A percentile compares a stretch with the other conserved stretches of the same genome.
These are phyloP conservation scores for Cancer borealis DNA, from an alignment of 2,888 invertebrate species.

Conservation along the genomic window DNA sequence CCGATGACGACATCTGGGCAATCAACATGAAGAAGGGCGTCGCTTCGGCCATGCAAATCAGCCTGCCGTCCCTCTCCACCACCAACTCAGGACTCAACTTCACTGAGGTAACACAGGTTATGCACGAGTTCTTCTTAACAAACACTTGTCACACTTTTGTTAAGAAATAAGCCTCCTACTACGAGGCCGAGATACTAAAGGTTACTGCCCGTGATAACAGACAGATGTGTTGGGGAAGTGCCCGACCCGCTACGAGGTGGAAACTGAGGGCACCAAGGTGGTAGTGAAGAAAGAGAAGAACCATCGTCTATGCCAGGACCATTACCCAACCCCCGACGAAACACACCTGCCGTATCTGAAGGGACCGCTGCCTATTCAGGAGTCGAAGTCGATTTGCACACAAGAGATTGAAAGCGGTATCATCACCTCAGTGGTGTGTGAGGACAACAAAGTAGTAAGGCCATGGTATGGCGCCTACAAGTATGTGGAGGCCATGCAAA, in stretches of 20 bases:
- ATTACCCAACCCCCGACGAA: constrained; percentile 59
- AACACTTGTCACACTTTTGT: background rate
- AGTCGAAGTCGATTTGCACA: constrained; percentile 57
- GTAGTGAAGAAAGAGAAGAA: constrained; percentile 66
- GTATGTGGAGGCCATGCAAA: constrained; percentile 57
- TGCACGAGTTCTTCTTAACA: background rate
- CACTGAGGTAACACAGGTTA: constrained; percentile 62
- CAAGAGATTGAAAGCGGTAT: constrained; percentile 65
- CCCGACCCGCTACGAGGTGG: constrained; percentile 61
- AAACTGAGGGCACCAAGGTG: constrained; percentile 46
- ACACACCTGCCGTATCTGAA: constrained; percentile 64
- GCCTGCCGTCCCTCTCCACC: constrained; percentile 77
- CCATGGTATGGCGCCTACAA: constrained; percentile 64
- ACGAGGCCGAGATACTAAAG: background rate
- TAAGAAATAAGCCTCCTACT: background rate
- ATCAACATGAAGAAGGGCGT: constrained; percentile 82
- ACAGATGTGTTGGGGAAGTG: constrained; percentile 66
- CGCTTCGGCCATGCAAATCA: constrained; percentile 82
- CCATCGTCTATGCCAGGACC: constrained; percentile 60
- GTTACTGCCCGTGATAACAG: background rate
- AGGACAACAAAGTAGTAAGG: constrained; percentile 58
- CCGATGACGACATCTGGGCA: constrained; percentile 80
- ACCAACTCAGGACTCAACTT: constrained; percentile 51
- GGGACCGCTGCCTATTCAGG: constrained; percentile 61
- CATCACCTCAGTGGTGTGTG: constrained; percentile 54